These are phyloP conservation scores for Arizona elegans DNA, from an alignment of 2,113 vertebrate species.

Conservation along the genomic window DNA sequence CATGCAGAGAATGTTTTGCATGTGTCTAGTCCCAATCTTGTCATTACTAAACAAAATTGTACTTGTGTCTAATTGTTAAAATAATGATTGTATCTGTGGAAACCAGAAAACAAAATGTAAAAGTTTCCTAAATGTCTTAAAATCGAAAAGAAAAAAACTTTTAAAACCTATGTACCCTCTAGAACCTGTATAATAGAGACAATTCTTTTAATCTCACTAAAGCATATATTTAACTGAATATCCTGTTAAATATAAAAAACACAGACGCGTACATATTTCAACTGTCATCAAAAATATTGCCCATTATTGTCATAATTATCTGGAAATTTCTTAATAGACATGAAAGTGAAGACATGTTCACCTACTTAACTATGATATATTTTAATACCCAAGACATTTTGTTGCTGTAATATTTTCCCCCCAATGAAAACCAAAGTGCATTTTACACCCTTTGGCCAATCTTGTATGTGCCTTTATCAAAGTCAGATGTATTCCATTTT, in stretches of 20 bases:
- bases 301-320: constrained; percentile 75
- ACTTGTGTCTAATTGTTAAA: background rate
- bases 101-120: background rate
- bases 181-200: background rate
- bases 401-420: constrained; percentile 88
- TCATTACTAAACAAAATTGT: background rate
- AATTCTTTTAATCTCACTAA: constrained; percentile 4
- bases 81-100: background rate
- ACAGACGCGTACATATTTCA: constrained; percentile 11
- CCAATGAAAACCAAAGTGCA: constrained; percentile 99
- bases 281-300: constrained; percentile 71
- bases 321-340: constrained; percentile 62
- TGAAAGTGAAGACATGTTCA: constrained; percentile 71
- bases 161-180: background rate
- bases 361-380: constrained; percentile 76
- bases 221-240: background rate
- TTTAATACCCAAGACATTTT: constrained; percentile 75
- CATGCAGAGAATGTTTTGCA: background rate
- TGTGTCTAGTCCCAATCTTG: background rate
- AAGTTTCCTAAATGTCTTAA: background rate
- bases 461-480: constrained; percentile 99
- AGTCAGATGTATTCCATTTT: constrained; percentile 98
- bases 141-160: background rate
- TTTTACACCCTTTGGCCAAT: constrained; percentile 99
- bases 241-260: background rate